Evolutionary conservation across 64 coral and sea anemone genomes (phyloP), one percentile per base, ranked within the genome.

Genomic region (Platygyra sinensis): DNA sequence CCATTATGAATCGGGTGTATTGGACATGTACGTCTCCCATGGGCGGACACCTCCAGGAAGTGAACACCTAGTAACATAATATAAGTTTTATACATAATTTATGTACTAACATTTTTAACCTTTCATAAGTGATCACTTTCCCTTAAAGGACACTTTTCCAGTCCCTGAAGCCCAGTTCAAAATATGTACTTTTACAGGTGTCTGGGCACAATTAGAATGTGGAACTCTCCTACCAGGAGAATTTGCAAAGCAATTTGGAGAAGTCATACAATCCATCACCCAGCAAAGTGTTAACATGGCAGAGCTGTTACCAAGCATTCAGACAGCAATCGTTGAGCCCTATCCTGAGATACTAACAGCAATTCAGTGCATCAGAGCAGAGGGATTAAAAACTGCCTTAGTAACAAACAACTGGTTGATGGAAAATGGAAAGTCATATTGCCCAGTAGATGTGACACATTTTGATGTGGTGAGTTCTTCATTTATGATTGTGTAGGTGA

Each of bases 321-420:
- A 95, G 18, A 73, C 36, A 75, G 30, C 73, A 22, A 83, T 90
- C 42, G 62, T 89, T 42, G 73, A 73, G 57, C 97, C 97, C 2
- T 78, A 91, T 61, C 97, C 97, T 24, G 97, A 99, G 51, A 88
- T 99, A 39, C 28, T 99, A 42, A 87, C 55, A 16, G 73, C 88
- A 57, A 91, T 99, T 16, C 80, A 96, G 71, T 75, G 86, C 32
- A 95, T 99, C 15, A 93, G 86, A 84, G 83, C 82, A 86, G 80
- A 93, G 50, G 97, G 97, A 8, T 77, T 99, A 25, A 95, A 96
- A 64, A 93, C 94, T 17, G 97, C 90, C 30, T 92, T 99, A 83
- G 77, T 99, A 20, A 99, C 97, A 60, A 99, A 99, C 39, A 99
- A 99, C 51, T 99, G 97, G 97, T 73, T 95, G 29, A 51, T 96